Percentiles rank a stretch among this genome's conserved stretches.
These are phyloP conservation scores for Propithecus deckenii DNA, from an alignment of 2,797 vertebrate genomes.

Conservation along the genomic window DNA sequence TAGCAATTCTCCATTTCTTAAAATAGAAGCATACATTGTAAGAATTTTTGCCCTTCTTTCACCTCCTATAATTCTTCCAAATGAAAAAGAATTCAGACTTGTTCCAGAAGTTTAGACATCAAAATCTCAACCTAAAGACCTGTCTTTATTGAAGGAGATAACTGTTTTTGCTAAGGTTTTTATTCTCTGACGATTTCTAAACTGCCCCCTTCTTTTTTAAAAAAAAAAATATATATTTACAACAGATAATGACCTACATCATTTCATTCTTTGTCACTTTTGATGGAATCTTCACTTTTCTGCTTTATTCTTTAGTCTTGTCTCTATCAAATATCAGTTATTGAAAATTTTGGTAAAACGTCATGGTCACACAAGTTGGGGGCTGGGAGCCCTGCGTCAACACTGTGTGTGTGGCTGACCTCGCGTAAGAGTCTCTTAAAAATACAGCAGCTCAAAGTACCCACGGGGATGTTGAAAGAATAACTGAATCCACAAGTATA, in stretches of 20 bases:
- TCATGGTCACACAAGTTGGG: neutral
- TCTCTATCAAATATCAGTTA: slow-evolving; percentile 82
- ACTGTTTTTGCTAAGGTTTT: slow-evolving; percentile 81
- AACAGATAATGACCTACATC: slow-evolving; percentile 82
- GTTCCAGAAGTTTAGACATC: slow-evolving; percentile 82
- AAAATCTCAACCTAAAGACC: slow-evolving; percentile 83
- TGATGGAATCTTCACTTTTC: slow-evolving; percentile 83
- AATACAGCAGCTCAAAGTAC: neutral
- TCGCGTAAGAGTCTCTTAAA: neutral
- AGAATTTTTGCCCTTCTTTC: slow-evolving; percentile 70
- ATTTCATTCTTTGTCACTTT: slow-evolving; percentile 83
- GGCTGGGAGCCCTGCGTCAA: neutral
- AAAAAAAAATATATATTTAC: slow-evolving; percentile 75
- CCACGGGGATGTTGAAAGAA: neutral
- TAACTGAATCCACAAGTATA: neutral
- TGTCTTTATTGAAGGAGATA: slow-evolving; percentile 83
- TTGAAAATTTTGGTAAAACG: slow-evolving; percentile 79
- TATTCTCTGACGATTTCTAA: slow-evolving; percentile 84
- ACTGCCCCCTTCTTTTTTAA: slow-evolving; percentile 73
- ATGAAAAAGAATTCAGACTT: slow-evolving; percentile 81
- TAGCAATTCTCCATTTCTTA: slow-evolving; percentile 79
- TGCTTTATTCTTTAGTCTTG: slow-evolving; percentile 81
- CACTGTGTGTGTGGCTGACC: neutral
- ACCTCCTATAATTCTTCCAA: slow-evolving; percentile 81
- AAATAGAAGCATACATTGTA: slow-evolving; percentile 80